Evolutionary conservation across 2,797 vertebrate species (phyloP).

Genomic region (Kryptopterus vitreolus): DNA sequence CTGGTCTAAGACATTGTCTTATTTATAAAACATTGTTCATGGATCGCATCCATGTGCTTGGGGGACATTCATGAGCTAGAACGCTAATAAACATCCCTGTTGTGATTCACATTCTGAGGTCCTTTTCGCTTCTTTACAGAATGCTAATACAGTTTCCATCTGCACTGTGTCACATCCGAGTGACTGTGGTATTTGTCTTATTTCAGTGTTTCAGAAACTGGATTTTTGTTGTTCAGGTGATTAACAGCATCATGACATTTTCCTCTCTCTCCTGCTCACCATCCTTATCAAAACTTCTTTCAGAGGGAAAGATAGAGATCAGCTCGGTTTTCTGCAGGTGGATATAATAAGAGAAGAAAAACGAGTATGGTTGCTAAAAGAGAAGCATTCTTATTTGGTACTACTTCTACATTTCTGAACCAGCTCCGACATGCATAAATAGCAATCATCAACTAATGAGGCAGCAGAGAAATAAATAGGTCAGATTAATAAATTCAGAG

Average conservation of each 20-base stretch:
- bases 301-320: background rate
- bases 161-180: background rate
- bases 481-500: background rate
- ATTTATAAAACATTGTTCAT: too few species aligned
- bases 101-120: background rate
- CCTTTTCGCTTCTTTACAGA: background rate
- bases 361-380: conserved; percentile 37
- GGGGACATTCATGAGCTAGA: background rate
- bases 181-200: background rate
- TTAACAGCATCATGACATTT: background rate
- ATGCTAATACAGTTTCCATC: background rate
- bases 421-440: conserved; percentile 49
- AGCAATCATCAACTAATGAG: conserved; percentile 29
- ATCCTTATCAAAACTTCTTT: background rate
- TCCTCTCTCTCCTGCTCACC: background rate
- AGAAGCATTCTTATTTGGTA: conserved; percentile 2
- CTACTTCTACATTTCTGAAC: conserved; percentile 55
- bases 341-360: conserved; percentile 21
- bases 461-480: conserved; percentile 6
- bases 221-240: background rate
- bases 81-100: background rate
- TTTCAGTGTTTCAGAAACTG: background rate
- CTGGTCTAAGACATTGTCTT: too few species aligned
- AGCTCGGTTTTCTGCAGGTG: conserved; percentile 10
- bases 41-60: background rate